Conservation (phyloP, 2,113 vertebrate species). For the Marmota monax region DNA sequence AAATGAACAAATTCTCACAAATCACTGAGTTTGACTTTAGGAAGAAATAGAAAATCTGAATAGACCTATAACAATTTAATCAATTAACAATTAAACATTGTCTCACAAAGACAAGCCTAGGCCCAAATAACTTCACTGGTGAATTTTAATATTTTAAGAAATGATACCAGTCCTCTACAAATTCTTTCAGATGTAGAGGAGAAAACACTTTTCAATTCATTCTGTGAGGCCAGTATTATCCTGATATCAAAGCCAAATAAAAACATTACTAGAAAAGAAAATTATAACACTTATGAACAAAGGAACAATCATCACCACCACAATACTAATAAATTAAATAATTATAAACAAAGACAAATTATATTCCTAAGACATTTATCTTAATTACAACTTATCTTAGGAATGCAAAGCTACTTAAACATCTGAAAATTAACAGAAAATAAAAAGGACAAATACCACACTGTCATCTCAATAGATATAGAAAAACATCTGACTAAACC, state of each 20-base stretch:
- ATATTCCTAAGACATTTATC: too few species aligned
- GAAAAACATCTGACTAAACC: background rate
- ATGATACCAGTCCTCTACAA: background rate
- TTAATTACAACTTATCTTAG: background rate
- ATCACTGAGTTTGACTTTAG: background rate
- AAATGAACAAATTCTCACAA: background rate
- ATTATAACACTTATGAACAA: background rate
- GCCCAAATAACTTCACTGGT: background rate
- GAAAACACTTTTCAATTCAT: background rate
- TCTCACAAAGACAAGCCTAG: background rate
- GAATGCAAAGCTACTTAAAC: background rate
- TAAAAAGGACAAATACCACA: background rate
- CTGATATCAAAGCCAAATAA: background rate
- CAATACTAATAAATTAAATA: background rate
- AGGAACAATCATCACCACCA: background rate
- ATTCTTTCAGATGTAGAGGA: background rate
- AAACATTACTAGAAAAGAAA: background rate
- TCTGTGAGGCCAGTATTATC: background rate
- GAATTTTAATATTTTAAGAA: background rate
- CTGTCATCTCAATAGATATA: background rate
- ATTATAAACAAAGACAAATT: background rate
- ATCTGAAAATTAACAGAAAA: conserved; percentile 19
- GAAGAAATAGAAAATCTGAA: conserved; percentile 39
- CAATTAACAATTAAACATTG: background rate
- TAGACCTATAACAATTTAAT: background rate